These are phyloP conservation scores for Mus spicilegus DNA, from an alignment of 2,113 vertebrate genomes.

Conservation along the genomic window DNA sequence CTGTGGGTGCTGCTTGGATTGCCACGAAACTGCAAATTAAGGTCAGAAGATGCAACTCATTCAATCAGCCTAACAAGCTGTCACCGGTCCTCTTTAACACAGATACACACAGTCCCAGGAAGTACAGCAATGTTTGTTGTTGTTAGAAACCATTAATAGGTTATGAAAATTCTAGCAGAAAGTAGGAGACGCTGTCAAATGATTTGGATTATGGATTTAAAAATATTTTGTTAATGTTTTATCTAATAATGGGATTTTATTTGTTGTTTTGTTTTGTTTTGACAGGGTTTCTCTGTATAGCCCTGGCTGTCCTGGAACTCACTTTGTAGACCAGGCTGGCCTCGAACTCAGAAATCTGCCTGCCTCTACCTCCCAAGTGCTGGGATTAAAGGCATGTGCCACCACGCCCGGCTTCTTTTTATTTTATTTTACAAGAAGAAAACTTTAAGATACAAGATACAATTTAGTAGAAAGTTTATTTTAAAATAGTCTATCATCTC, in stretches of 20 bases:
- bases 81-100: background rate
- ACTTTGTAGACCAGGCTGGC: too few species aligned
- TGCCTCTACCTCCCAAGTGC: too few species aligned
- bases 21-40: background rate
- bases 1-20: background rate
- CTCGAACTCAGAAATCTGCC: too few species aligned
- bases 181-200: background rate
- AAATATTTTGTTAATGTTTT: background rate
- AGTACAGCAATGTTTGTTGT: background rate
- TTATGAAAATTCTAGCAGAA: background rate
- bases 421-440: background rate
- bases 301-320: too few species aligned
- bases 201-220: background rate
- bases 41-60: background rate
- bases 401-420: too few species aligned
- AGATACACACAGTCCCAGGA: background rate
- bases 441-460: conserved; percentile 19
- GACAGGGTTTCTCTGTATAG: too few species aligned
- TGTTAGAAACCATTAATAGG: background rate
- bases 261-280: background rate
- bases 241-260: background rate
- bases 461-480: conserved; percentile 5
- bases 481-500: background rate
- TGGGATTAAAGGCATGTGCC: too few species aligned
- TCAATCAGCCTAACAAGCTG: background rate